Evolutionary conservation across 2,113 vertebrate species (phyloP).

Genomic region (Microtus richardsoni): DNA sequence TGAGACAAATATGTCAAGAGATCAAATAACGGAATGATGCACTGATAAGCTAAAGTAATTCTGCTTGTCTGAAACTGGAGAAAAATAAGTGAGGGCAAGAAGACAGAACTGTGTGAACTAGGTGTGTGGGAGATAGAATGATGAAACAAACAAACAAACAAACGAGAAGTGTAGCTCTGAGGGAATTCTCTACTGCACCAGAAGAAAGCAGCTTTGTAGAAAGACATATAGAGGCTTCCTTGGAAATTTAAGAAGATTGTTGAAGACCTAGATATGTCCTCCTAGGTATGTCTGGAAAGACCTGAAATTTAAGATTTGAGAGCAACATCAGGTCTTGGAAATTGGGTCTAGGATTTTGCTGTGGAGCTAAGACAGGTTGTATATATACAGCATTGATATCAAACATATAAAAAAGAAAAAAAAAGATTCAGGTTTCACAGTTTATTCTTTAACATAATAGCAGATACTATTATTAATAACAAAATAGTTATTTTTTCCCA

Average conservation of each 20-base stretch:
- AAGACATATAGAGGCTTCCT: not conserved
- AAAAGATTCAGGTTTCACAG: not conserved
- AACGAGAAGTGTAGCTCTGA: not conserved
- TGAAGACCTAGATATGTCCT: not conserved
- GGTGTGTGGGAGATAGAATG: not conserved
- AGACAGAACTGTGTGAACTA: not conserved
- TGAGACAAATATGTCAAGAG: not conserved
- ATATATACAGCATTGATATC: not conserved
- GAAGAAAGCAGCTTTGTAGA: not conserved
- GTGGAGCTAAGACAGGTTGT: not conserved
- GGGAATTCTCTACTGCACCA: not conserved
- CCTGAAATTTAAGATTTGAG: not conserved
- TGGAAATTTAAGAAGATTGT: not conserved
- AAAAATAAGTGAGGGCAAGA: accelerated
- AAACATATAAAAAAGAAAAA: not conserved
- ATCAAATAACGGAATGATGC: not conserved
- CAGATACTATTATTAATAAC: not conserved
- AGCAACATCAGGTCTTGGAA: not conserved
- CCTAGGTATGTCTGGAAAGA: accelerated
- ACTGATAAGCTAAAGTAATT: not conserved
- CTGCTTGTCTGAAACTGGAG: not conserved
- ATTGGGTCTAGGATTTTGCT: not conserved
- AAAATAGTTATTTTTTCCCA: not conserved
- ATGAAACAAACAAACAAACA: not conserved
- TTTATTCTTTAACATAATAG: not conserved